Conservation (phyloP, 2,797 vertebrate species). For the Gastrophryne carolinensis region DNA sequence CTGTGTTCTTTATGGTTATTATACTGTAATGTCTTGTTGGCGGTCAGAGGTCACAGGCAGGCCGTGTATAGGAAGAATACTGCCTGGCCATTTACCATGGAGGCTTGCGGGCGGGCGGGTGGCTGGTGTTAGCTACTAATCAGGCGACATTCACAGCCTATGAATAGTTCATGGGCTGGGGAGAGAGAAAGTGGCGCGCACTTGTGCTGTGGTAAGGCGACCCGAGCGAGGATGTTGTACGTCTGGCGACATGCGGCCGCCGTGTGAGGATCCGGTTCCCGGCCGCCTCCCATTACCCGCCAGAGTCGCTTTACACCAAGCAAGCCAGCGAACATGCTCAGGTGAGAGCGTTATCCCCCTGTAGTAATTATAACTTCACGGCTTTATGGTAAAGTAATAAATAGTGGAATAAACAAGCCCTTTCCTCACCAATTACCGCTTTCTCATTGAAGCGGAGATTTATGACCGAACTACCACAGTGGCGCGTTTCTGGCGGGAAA, state of each 20-base stretch:
- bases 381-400: conserved; percentile 53
- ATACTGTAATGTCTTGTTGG: too few relatives aligned
- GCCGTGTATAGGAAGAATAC: too few relatives aligned
- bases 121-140: not conserved
- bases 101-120: too few relatives aligned
- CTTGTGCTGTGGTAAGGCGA: conserved; percentile 13
- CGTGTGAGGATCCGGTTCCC: conserved; percentile 34
- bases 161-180: conserved; percentile 8
- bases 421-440: conserved; percentile 59
- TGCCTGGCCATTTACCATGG: too few relatives aligned
- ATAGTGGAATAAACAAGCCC: conserved; percentile 54
- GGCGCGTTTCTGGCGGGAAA: not conserved
- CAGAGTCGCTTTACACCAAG: conserved; percentile 24
- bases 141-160: not conserved
- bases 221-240: not conserved
- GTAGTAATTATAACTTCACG: conserved; percentile 34
- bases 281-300: conserved; percentile 5
- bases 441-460: conserved; percentile 50
- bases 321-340: not conserved
- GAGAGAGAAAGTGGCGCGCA: not conserved
- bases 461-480: conserved; percentile 40
- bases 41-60: too few relatives aligned
- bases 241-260: conserved; percentile 11
- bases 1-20: too few relatives aligned
- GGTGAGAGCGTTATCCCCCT: conserved; percentile 6